Evolutionary conservation across 2,797 vertebrate genomes (phyloP).

Genomic region (Ibycter americanus): DNA sequence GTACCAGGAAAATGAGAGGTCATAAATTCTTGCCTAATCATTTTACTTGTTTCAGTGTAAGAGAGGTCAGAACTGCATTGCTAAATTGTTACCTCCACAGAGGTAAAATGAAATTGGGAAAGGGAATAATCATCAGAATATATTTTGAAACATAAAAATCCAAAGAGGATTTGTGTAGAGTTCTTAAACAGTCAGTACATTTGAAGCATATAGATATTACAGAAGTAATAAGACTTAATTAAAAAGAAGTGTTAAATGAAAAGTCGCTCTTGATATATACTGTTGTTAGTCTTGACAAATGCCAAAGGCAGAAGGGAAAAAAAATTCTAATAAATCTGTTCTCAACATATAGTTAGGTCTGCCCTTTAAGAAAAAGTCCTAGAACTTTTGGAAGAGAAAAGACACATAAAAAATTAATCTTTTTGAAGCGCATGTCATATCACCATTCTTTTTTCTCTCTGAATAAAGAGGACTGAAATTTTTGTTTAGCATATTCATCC

Average conservation of each 20-base stretch:
- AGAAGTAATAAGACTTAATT: neutral
- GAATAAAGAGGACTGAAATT: neutral
- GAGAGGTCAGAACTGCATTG: neutral
- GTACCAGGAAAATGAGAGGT: neutral
- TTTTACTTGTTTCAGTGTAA: neutral
- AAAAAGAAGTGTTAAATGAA: neutral
- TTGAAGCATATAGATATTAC: neutral
- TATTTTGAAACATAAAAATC: neutral
- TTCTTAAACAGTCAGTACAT: neutral
- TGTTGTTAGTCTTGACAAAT: neutral
- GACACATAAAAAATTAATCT: neutral
- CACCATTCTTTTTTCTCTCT: neutral
- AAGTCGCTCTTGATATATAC: neutral
- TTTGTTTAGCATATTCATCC: neutral
- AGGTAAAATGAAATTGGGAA: neutral
- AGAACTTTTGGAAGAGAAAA: neutral
- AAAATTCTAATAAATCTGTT: neutral
- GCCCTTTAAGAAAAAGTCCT: neutral
- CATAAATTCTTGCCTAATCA: neutral
- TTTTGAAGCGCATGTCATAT: neutral
- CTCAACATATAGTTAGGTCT: neutral
- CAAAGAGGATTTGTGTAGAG: neutral
- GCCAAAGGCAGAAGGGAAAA: neutral
- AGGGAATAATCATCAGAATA: neutral
- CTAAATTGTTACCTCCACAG: neutral